These are phyloP conservation scores for Linepithema humile DNA, from an alignment of 1,140 invertebrate genomes.

Conservation along the genomic window DNA sequence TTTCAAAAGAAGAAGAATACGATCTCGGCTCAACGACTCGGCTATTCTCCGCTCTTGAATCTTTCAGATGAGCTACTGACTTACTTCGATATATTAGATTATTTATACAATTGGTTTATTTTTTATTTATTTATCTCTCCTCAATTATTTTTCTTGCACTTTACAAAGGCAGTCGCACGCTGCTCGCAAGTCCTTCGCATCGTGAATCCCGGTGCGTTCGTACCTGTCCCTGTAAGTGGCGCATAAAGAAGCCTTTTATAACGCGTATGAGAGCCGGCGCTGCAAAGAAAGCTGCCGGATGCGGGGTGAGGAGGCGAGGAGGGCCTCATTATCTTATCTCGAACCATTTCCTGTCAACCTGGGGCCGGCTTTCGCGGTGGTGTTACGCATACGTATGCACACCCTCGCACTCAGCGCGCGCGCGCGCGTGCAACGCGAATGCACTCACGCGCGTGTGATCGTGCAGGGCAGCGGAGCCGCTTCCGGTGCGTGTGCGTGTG, in stretches of 20 bases:
- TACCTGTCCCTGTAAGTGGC: constrained; percentile 51
- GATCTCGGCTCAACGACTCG: neutral
- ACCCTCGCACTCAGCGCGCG: neutral
- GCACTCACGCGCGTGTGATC: constrained; percentile 18
- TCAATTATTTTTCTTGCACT: too few relatives aligned
- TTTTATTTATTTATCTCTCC: too few relatives aligned
- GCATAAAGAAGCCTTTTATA: constrained; percentile 49
- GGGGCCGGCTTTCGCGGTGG: constrained; percentile 69
- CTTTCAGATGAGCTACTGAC: neutral
- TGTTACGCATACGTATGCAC: constrained; percentile 41
- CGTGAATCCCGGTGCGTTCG: constrained; percentile 12
- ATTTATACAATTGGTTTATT: neutral
- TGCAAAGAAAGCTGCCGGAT: constrained; percentile 70
- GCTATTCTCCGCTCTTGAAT: neutral
- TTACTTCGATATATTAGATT: neutral
- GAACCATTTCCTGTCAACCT: constrained; percentile 80
- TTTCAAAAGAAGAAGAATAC: neutral
- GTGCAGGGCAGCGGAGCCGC: constrained; percentile 46
- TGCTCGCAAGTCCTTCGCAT: constrained; percentile 8
- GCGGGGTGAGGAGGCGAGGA: constrained; percentile 65
- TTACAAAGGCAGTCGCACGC: neutral
- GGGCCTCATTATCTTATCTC: constrained; percentile 79
- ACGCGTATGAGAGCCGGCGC: constrained; percentile 5
- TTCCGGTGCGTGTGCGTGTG: constrained; percentile 58
- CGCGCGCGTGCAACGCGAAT: constrained; percentile 18